Evolutionary conservation across 2,113 vertebrate genomes (phyloP).

Genomic region (Melanotaenia duboulayi): DNA sequence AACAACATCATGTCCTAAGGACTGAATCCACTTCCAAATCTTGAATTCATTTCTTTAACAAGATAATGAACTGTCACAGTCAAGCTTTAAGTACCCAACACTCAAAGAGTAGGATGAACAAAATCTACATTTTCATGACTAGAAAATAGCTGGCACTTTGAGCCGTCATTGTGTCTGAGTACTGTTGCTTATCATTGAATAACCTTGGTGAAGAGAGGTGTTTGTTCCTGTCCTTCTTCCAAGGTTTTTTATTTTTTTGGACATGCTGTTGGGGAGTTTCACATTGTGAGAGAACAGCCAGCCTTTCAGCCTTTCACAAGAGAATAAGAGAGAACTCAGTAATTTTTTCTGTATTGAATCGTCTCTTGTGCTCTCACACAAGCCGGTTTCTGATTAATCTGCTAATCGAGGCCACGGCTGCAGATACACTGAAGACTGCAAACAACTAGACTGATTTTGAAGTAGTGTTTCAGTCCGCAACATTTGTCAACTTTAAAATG

Average conservation of each 20-base stretch:
- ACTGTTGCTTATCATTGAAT: slow-evolving; percentile 78
- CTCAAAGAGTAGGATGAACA: slow-evolving; percentile 59
- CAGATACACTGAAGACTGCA: slow-evolving; percentile 23
- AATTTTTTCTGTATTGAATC: slow-evolving; percentile 70
- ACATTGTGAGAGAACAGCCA: slow-evolving; percentile 61
- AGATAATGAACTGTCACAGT: slow-evolving; percentile 40
- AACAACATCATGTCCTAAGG: slow-evolving; percentile 19
- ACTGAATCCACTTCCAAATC: slow-evolving; percentile 35
- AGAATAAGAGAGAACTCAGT: slow-evolving; percentile 71
- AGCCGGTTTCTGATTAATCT: slow-evolving; percentile 61
- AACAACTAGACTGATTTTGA: slow-evolving; percentile 38
- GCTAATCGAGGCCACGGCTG: slow-evolving; percentile 54
- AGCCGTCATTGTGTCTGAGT: slow-evolving; percentile 72
- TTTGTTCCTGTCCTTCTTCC: slow-evolving; percentile 75
- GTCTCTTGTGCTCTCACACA: slow-evolving; percentile 60
- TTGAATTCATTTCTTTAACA: slow-evolving; percentile 43
- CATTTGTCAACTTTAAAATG: slow-evolving; percentile 33
- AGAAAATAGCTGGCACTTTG: slow-evolving; percentile 67
- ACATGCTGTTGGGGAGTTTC: slow-evolving; percentile 64
- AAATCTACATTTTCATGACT: slow-evolving; percentile 68
- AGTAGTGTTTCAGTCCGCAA: slow-evolving; percentile 23
- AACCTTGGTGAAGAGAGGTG: slow-evolving; percentile 80
- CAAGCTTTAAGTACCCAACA: slow-evolving; percentile 33
- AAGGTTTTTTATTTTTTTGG: slow-evolving; percentile 66
- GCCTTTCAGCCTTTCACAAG: slow-evolving; percentile 69